Base-by-base conservation (phyloP, 2,888 invertebrate genomes). In the Eurytoma californica region DNA sequence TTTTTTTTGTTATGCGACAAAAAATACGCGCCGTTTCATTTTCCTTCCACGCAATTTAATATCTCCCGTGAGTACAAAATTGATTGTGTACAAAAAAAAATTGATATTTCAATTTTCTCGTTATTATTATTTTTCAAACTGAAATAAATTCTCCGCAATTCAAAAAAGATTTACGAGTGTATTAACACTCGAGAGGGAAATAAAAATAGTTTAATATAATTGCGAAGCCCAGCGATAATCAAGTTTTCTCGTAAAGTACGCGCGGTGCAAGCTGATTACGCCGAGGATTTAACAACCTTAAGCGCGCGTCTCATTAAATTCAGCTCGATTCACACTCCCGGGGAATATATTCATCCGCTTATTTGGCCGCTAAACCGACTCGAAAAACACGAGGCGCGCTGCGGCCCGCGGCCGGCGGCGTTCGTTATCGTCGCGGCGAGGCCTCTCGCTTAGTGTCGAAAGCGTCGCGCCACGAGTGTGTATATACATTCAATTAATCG, bases 401-500 rank as follows among this genome's bases (percentile, higher is more conserved):
- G 39, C 39, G 9, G 39, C 39, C 39, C 5, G 39, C 20, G n/a
- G n/a, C n/a, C n/a, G n/a, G n/a, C 51, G 28, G 24, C 39, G 39
- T 39, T 39, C 63, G 55, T 78, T 78, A 78, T 78, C 72, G 72
- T 68, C 61, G 73, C 73, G 39, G 39, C 39, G 39, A 39, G 39
- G 39, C 13, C 63, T 63, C 24, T 53, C 39, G 39, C 0, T n/a
- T n/a, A n/a, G 51, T 68, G 67, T 76, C 68, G 76, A 80, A 76
- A 79, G 67, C 63, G 18, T 65, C 76, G 63, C 61, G 63, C 61
- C 67, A 53, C 75, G 72, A 68, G 24, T 24, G 24, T 24, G n/a
- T n/a, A 72, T 70, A 68, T 9, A 39, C 39, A 39, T 72, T 76
- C 68, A 76, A 80, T 80, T 80, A 76, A 80, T 80, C 79, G 72